Evolutionary conservation across 2,888 invertebrate genomes (phyloP).

Genomic region (Cheilosia grossa): DNA sequence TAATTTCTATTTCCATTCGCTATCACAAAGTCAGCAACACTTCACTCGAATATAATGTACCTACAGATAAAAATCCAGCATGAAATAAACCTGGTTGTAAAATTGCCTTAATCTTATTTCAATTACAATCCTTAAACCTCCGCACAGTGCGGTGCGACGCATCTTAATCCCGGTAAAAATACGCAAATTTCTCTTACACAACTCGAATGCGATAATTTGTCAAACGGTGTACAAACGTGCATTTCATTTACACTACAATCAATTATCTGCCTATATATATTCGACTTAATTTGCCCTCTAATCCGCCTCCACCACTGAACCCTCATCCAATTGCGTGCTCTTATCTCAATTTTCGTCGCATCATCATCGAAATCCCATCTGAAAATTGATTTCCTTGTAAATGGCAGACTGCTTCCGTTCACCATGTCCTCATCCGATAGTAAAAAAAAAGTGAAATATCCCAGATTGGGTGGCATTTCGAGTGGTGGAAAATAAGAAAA

Average conservation of each 20-base stretch:
- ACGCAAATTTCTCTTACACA: neutral
- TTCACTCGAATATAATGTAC: no score
- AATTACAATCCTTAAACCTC: slow-evolving; percentile 25
- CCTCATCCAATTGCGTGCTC: slow-evolving; percentile 24
- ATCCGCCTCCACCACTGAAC: slow-evolving; percentile 12
- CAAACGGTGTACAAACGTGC: slow-evolving; percentile 53
- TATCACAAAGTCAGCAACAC: no score
- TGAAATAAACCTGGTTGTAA: neutral
- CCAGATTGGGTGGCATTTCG: slow-evolving; percentile 40
- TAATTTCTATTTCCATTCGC: no score
- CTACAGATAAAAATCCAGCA: neutral
- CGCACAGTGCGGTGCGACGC: neutral
- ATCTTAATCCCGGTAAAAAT: slow-evolving; percentile 16
- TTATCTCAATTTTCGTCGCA: slow-evolving; percentile 72
- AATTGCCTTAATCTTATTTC: slow-evolving; percentile 1
- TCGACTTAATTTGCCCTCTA: slow-evolving; percentile 35
- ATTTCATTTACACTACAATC: slow-evolving; percentile 61
- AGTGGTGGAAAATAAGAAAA: slow-evolving; percentile 52
- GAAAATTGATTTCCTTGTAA: slow-evolving; percentile 74
- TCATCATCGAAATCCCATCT: slow-evolving; percentile 73
- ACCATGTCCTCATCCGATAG: slow-evolving; percentile 37
- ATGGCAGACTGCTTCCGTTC: slow-evolving; percentile 71
- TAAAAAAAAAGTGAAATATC: neutral
- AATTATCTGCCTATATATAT: slow-evolving; percentile 45
- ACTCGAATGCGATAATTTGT: slow-evolving; percentile 50